Percentiles rank a stretch among this genome's conserved stretches.
These are phyloP conservation scores for Andrena fulva DNA, from an alignment of 2,888 invertebrate species.

Conservation along the genomic window DNA sequence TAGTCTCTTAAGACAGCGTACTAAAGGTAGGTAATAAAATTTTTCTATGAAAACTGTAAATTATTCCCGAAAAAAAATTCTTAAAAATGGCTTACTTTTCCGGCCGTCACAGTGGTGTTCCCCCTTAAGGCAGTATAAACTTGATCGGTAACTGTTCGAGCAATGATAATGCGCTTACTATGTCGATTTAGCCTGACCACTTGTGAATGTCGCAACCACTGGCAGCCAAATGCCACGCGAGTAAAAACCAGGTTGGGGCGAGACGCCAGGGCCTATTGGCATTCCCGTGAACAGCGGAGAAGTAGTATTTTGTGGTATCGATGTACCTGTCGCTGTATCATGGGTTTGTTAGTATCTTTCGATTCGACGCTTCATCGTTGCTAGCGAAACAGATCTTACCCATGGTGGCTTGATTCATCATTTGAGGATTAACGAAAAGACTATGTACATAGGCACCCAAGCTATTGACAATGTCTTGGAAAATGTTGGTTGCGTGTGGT, in stretches of 20 bases:
- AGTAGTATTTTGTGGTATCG: constrained; percentile 86
- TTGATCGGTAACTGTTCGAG: neutral
- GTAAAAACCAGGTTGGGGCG: constrained; percentile 96
- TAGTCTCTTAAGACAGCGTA: too few species aligned
- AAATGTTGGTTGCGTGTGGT: constrained; percentile 96
- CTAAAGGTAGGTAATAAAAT: too few species aligned
- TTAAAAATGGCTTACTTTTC: too few species aligned
- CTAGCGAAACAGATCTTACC: constrained; percentile 64
- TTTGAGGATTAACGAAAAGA: constrained; percentile 91
- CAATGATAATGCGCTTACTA: constrained; percentile 89
- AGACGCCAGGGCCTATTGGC: constrained; percentile 91
- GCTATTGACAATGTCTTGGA: constrained; percentile 97
- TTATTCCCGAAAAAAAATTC: too few species aligned
- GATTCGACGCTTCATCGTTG: neutral
- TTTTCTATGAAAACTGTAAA: too few species aligned
- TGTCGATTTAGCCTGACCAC: constrained; percentile 94
- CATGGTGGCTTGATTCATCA: constrained; percentile 86
- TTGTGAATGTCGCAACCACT: constrained; percentile 93
- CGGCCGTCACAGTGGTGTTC: too few species aligned
- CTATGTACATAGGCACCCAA: constrained; percentile 97
- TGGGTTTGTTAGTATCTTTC: constrained; percentile 2
- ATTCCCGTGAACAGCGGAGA: constrained; percentile 88
- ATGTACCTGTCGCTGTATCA: constrained; percentile 77
- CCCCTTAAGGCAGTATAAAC: too few species aligned
- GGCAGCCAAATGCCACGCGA: constrained; percentile 97